These are phyloP conservation scores for Oncorhynchus gorbuscha DNA, from an alignment of 2,113 vertebrate species.

Conservation along the genomic window DNA sequence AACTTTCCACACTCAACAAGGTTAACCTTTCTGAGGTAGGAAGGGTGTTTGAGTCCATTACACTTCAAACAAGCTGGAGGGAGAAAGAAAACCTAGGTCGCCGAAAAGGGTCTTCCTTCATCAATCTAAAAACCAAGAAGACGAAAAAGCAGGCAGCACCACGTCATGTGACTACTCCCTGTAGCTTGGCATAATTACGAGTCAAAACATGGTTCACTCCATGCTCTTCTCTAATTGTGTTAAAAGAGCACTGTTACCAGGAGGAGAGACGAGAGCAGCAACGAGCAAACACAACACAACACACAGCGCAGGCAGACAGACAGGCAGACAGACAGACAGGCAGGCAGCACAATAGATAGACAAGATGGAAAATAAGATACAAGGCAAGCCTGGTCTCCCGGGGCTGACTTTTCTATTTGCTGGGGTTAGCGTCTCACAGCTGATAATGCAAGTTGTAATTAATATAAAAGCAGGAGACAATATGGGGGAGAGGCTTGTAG, in stretches of 20 bases:
- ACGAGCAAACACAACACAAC: constrained; percentile 75
- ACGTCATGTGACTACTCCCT: constrained; percentile 83
- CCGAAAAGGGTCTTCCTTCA: constrained; percentile 54
- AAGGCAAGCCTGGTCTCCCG: constrained; percentile 87
- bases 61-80: constrained; percentile 77
- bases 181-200: constrained; percentile 89
- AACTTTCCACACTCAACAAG: constrained; percentile 68
- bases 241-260: constrained; percentile 92
- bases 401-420: constrained; percentile 94
- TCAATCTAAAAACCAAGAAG: constrained; percentile 56
- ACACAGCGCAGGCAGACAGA: neutral
- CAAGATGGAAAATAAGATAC: constrained; percentile 90
- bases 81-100: constrained; percentile 44
- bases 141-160: constrained; percentile 37
- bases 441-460: constrained; percentile 99
- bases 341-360: constrained; percentile 79
- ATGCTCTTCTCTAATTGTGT: constrained; percentile 91
- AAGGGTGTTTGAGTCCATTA: constrained; percentile 71
- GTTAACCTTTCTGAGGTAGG: constrained; percentile 56
- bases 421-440: constrained; percentile 89
- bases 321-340: neutral
- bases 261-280: constrained; percentile 68
- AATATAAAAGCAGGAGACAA: constrained; percentile 99
- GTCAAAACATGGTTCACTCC: constrained; percentile 83
- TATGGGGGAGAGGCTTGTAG: constrained; percentile 85